These are phyloP conservation scores for Saturnia japonica DNA, from an alignment of 2,888 invertebrate genomes.

Conservation along the genomic window DNA sequence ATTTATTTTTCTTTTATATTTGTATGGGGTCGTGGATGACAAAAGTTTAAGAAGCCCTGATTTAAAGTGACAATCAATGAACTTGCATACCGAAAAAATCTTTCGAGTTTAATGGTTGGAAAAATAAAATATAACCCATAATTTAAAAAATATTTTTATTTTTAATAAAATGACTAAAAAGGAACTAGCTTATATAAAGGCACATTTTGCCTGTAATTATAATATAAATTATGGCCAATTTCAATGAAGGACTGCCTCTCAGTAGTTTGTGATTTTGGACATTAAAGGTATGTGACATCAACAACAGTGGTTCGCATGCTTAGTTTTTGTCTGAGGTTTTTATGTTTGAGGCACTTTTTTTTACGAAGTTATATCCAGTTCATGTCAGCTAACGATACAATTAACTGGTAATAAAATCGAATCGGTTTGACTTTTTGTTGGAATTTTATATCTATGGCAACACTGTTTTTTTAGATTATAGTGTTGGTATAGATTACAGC, in stretches of 20 bases:
- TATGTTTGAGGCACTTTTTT: neutral
- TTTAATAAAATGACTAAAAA: slow-evolving; percentile 65
- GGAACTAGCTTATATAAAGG: slow-evolving; percentile 66
- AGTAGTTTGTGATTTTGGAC: too few species aligned
- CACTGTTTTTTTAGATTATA: neutral
- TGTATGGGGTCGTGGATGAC: too few species aligned
- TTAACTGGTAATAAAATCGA: neutral
- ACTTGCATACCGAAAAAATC: too few species aligned
- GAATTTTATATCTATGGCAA: neutral
- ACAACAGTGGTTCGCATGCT: too few species aligned
- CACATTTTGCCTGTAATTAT: slow-evolving; percentile 50
- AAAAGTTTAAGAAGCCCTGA: too few species aligned
- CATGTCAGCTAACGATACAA: too few species aligned
- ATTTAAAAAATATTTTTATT: slow-evolving; percentile 63
- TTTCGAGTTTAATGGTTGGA: neutral
- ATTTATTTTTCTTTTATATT: too few species aligned
- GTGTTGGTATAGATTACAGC: neutral
- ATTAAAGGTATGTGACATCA: too few species aligned
- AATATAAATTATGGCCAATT: slow-evolving; percentile 40
- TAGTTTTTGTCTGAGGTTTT: too few species aligned
- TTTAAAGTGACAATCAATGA: too few species aligned
- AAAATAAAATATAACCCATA: slow-evolving; percentile 34
- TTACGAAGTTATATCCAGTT: neutral
- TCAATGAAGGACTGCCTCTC: neutral
- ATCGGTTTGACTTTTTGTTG: neutral